Conservation (phyloP, 2,797 vertebrate genomes). For the Chaenodraco wilsoni region DNA sequence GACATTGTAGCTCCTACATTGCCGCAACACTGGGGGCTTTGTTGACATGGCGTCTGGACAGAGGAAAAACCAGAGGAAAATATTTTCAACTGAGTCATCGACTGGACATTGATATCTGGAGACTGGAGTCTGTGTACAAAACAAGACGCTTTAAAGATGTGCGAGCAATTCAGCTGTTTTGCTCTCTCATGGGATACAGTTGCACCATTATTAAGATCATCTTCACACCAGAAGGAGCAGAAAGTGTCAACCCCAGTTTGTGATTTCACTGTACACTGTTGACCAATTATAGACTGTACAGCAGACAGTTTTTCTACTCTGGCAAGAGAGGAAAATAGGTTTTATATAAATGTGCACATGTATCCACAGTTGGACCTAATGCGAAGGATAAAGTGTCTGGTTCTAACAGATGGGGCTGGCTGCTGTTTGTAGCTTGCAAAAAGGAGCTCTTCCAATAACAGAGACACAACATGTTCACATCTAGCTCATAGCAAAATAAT, state of each 20-base stretch:
- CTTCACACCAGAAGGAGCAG: slow-evolving; percentile 19
- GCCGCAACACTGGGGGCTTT: slow-evolving; percentile 85
- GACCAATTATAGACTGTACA: slow-evolving; percentile 32
- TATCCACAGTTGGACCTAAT: slow-evolving; percentile 42
- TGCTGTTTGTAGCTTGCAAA: slow-evolving; percentile 47
- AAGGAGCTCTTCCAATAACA: slow-evolving; percentile 19
- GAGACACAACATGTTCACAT: slow-evolving; percentile 25
- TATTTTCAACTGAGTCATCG: slow-evolving; percentile 87
- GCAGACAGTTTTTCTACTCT: slow-evolving; percentile 21
- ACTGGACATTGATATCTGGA: slow-evolving; percentile 80
- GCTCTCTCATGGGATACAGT: slow-evolving; percentile 38
- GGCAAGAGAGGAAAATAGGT: background rate
- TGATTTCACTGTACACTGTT: slow-evolving; percentile 28
- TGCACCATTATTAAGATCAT: slow-evolving; percentile 43
- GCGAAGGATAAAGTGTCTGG: slow-evolving; percentile 33
- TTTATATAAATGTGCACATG: slow-evolving; percentile 29
- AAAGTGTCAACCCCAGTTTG: slow-evolving; percentile 27
- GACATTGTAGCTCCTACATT: slow-evolving; percentile 84
- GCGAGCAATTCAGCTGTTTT: slow-evolving; percentile 35
- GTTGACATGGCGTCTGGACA: slow-evolving; percentile 84
- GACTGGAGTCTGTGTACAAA: slow-evolving; percentile 65
- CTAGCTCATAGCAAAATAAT: slow-evolving; percentile 19
- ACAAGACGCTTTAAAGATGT: slow-evolving; percentile 71
- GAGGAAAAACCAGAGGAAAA: slow-evolving; percentile 83
- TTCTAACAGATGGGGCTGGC: slow-evolving; percentile 40